Evolutionary conservation across 2,888 invertebrate genomes (phyloP), one percentile per base, ranked within the genome.

Genomic region (Cheilosia scutellata): DNA sequence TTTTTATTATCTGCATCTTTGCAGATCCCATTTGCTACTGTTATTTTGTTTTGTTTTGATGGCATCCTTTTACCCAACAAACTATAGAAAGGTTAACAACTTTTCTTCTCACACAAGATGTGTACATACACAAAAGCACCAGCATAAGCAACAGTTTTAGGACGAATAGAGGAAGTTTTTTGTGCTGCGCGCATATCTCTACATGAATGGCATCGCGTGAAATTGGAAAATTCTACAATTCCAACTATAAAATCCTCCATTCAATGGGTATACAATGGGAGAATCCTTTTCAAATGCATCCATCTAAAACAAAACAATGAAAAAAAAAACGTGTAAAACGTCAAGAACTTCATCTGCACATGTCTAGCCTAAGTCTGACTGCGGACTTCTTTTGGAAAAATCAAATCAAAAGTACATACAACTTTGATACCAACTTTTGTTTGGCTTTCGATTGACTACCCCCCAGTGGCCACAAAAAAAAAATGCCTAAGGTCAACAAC

Each of bases 71-170:
- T 31, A 27, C 40, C 31, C n/a, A 27, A 68, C n/a, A 63, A 71
- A 76, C 76, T 65, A 71, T 42, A 37, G 60, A 68, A 72, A 72
- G 82, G 83, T 83, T 83, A 83, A 82, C 82, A 82, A 83, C 78
- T 83, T 83, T 66, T 63, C 66, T 40, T 40, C 20, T n/a, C 49
- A 33, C 40, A 55, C 57, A 55, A 11, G 44, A 6, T 65, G n/a
- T 11, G 2, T 51, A 31, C 4, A 5, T 31, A 37, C 16, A 55
- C 25, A 57, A 60, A 66, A 47, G 31, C 44, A 25, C 29, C 72
- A 62, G 47, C 33, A 62, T 11, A 11, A 78, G 79, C 83, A 84
- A 84, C 83, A 83, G 83, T 83, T 83, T 72, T 62, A 72, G 74
- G 57, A 68, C 60, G 33, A 74, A 62, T 16, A 66, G 29, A 63